Evolutionary conservation across 1,140 invertebrate species (phyloP).

Genomic region (Zaprionus tsacasi): DNA sequence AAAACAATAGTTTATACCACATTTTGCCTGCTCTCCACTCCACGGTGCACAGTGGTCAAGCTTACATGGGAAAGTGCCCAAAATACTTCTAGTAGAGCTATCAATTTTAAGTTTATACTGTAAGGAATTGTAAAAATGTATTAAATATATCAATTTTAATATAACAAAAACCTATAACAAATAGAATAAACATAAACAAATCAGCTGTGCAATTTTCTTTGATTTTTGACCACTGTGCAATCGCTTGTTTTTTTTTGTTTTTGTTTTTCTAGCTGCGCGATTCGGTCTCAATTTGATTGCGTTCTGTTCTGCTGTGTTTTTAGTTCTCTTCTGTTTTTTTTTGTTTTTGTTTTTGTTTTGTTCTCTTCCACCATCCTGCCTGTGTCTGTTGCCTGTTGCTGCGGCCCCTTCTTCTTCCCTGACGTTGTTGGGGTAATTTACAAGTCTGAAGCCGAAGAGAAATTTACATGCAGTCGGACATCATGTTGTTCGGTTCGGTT

Average conservation of each 20-base stretch:
- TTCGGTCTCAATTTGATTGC: conserved; percentile 59
- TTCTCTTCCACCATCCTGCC: conserved; percentile 29
- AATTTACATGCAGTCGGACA: conserved; percentile 64
- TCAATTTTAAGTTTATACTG: no score
- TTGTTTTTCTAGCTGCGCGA: conserved; percentile 67
- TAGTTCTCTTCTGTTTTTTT: conserved; percentile 33
- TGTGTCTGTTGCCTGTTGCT: conserved; percentile 23
- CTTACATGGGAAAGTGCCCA: no score
- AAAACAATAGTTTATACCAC: conserved; percentile 34
- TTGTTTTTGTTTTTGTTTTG: conserved; percentile 31
- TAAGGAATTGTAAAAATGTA: no score
- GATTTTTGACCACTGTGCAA: neutral
- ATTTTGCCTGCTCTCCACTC: conserved; percentile 22
- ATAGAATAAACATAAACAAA: no score
- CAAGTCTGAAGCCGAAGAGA: conserved; percentile 51
- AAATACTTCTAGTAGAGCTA: no score
- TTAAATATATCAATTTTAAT: no score
- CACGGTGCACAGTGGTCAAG: no score
- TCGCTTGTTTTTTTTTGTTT: conserved; percentile 45
- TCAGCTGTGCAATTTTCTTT: no score
- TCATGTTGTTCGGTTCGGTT: conserved; percentile 30
- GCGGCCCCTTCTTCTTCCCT: conserved; percentile 16
- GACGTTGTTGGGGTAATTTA: conserved; percentile 67
- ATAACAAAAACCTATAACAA: no score
- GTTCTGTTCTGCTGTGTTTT: neutral